Percentiles rank a stretch among this genome's conserved stretches.
phyloP scores from a whole-genome alignment of 2,888 invertebrate genomes.

The Electrophaes corylata region DNA sequence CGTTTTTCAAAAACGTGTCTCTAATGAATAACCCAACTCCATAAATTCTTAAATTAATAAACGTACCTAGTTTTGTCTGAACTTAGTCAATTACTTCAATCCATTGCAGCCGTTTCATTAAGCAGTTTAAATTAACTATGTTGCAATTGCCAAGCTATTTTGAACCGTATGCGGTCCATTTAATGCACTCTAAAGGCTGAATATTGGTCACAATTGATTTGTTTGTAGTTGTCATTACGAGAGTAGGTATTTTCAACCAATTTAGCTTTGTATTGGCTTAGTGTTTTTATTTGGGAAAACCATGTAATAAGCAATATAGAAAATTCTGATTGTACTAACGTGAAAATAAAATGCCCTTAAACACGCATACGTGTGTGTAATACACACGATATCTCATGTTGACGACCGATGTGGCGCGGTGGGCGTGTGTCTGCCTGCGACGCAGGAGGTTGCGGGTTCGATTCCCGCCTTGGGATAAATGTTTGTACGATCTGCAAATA shows the following conservation, averaged over 20 bases:
- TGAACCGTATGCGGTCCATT: constrained; percentile 6
- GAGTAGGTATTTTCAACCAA: constrained; percentile 3
- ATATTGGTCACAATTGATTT: constrained; percentile 17
- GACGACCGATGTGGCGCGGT: too few species aligned
- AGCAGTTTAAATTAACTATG: constrained; percentile 11
- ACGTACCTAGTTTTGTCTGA: constrained; percentile 22
- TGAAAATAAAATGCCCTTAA: too few species aligned
- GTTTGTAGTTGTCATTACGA: constrained; percentile 1
- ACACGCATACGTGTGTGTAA: too few species aligned
- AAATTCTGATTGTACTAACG: too few species aligned
- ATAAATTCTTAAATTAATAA: constrained; percentile 29
- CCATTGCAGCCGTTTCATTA: constrained; percentile 30
- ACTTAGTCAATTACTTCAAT: constrained; percentile 30
- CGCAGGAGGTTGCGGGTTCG: too few species aligned
- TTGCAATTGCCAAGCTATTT: constrained; percentile 15
- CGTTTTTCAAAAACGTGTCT: neutral
- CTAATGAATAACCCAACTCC: neutral
- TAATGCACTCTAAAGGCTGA: neutral
- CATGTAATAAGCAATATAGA: neutral
- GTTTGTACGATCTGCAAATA: too few species aligned
- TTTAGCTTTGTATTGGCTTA: neutral
- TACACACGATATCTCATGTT: too few species aligned
- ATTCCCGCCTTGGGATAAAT: too few species aligned
- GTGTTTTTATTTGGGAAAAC: neutral
- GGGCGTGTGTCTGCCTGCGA: too few species aligned